Evolutionary conservation across 2,888 invertebrate species (phyloP).

Genomic region (Lagria hirta): DNA sequence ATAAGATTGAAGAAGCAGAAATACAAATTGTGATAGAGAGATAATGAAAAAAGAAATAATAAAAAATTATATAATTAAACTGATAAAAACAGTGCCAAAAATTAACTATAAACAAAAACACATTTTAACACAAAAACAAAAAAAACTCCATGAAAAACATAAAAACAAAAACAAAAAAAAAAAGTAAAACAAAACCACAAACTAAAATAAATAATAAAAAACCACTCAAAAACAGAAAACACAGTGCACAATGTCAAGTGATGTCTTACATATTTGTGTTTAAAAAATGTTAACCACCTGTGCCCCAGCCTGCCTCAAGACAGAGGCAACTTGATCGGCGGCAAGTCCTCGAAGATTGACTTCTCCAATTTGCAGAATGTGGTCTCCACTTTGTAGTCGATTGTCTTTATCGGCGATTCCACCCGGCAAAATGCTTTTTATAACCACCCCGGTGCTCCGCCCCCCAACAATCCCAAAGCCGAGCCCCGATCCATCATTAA

Average conservation of each 20-base stretch:
- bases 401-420: constrained; percentile 96
- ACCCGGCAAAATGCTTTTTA: constrained; percentile 95
- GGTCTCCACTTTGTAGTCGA: constrained; percentile 94
- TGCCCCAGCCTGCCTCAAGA: constrained; percentile 67
- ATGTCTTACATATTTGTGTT: constrained; percentile 70
- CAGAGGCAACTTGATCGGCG: constrained; percentile 90
- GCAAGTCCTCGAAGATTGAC: constrained; percentile 95
- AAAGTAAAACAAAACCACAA: too few relatives aligned
- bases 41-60: too few relatives aligned
- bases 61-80: too few relatives aligned
- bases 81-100: too few relatives aligned
- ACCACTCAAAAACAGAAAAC: too few relatives aligned
- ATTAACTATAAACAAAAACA: too few relatives aligned
- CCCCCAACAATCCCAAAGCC: constrained; percentile 99
- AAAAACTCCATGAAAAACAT: too few relatives aligned
- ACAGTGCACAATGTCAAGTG: constrained; percentile 57
- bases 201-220: too few relatives aligned
- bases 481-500: constrained; percentile 95
- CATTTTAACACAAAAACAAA: too few relatives aligned
- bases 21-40: too few relatives aligned
- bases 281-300: constrained; percentile 52
- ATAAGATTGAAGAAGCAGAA: too few relatives aligned
- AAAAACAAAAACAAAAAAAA: too few relatives aligned
- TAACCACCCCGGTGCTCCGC: constrained; percentile 96
- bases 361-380: constrained; percentile 93